A percentile compares a stretch with the other conserved stretches of the same genome.
These are phyloP conservation scores for Hyla sarda DNA, from an alignment of 2,113 vertebrate genomes.

Conservation along the genomic window DNA sequence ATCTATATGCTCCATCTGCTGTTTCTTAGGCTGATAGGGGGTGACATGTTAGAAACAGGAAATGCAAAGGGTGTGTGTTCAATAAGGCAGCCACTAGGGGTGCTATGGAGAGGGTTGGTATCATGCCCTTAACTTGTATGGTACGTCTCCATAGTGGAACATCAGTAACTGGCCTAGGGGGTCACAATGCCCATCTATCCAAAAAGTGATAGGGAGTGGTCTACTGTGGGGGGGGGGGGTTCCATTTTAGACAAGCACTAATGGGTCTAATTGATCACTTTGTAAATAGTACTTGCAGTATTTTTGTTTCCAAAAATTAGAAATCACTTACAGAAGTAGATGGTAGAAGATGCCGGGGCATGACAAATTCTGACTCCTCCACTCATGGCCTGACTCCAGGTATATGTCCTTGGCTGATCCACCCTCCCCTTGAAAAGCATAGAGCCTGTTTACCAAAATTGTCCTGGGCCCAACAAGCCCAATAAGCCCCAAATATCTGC, in stretches of 20 bases:
- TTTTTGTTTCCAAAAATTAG: no score
- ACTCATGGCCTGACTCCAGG: not conserved
- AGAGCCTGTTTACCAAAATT: not conserved
- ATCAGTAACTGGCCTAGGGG: not conserved
- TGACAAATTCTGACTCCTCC: not conserved
- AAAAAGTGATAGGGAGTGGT: not conserved
- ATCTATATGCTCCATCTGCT: not conserved
- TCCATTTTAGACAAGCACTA: no score
- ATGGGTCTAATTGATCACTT: no score
- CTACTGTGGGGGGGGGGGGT: no score
- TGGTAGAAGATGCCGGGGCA: not conserved
- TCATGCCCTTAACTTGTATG: not conserved
- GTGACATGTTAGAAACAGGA: not conserved
- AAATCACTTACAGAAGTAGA: not conserved
- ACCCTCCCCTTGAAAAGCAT: not conserved
- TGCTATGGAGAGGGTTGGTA: not conserved
- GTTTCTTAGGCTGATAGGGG: not conserved
- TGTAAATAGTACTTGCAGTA: no score
- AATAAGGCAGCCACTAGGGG: not conserved
- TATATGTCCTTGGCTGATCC: not conserved
- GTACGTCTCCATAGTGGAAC: not conserved
- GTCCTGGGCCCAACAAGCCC: not conserved
- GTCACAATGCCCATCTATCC: not conserved
- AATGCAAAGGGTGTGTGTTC: not conserved
- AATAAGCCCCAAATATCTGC: not conserved